phyloP scores from a whole-genome alignment of 2,113 vertebrate species.

The Nerophis ophidion region DNA sequence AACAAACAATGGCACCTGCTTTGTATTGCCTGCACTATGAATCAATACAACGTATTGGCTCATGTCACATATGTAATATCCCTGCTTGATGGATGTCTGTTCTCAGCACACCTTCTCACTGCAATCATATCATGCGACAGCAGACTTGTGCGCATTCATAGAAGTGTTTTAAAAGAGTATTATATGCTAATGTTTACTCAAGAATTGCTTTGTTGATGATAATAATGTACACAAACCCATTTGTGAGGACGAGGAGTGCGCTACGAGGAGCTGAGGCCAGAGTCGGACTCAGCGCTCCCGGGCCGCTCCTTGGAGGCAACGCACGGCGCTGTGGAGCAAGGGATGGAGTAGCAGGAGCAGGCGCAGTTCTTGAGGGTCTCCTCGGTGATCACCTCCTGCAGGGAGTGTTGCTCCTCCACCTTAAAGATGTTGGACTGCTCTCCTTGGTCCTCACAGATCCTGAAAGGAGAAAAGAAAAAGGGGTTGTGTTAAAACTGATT shows the following conservation, averaged over 20 bases:
- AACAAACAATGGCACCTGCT: no score
- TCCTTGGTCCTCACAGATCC: slow-evolving; percentile 85
- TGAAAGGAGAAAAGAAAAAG: slow-evolving; percentile 37
- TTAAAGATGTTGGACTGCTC: slow-evolving; percentile 91
- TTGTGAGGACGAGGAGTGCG: background rate
- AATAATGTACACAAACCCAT: background rate
- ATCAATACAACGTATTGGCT: background rate
- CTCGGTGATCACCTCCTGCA: slow-evolving; percentile 82
- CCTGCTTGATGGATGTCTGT: background rate
- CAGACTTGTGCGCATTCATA: background rate
- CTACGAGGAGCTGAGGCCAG: slow-evolving; percentile 67
- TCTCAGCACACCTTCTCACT: no score
- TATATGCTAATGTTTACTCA: background rate
- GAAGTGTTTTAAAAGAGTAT: background rate
- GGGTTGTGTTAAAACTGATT: background rate
- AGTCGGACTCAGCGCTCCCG: slow-evolving; percentile 58
- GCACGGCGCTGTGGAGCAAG: slow-evolving; percentile 57
- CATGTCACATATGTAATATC: background rate
- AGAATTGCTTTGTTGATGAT: background rate
- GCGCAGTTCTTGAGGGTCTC: slow-evolving; percentile 78
- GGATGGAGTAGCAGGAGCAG: slow-evolving; percentile 77
- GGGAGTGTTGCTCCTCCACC: slow-evolving; percentile 85
- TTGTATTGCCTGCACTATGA: background rate
- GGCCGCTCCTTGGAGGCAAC: slow-evolving; percentile 10
- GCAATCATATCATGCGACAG: background rate